Conservation (phyloP, 37 sponge, comb jelly and placozoan genomes). For the Ephydatia muelleri region DNA sequence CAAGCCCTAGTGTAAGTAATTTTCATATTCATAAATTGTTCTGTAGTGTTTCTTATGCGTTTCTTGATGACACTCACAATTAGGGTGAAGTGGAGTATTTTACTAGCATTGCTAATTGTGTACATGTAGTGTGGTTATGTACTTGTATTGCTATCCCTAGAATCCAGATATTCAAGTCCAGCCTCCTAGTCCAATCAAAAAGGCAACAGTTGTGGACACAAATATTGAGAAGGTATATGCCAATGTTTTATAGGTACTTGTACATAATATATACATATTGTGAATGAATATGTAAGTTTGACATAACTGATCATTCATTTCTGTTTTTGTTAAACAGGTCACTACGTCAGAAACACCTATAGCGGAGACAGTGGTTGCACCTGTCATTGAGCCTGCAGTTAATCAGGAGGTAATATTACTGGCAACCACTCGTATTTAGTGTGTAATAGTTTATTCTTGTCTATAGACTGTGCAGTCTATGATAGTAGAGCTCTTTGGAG, state of each 20-base stretch:
- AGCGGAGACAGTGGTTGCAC: background rate
- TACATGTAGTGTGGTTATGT: too few species aligned
- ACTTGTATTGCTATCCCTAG: background rate
- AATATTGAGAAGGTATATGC: background rate
- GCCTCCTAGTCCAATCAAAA: background rate
- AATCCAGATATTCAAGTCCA: background rate
- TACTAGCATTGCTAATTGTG: background rate
- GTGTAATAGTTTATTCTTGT: background rate
- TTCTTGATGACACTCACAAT: too few species aligned
- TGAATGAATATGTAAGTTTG: background rate
- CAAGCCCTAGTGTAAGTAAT: background rate
- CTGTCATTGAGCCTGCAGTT: background rate
- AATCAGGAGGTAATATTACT: background rate
- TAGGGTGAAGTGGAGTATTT: background rate
- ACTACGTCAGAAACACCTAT: background rate
- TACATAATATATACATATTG: background rate
- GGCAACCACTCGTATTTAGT: background rate
- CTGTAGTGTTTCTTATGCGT: too few species aligned
- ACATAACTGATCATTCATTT: background rate
- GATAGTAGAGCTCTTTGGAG: constrained; percentile 60
- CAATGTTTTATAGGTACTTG: too few species aligned
- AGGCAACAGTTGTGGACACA: background rate
- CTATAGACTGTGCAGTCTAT: constrained; percentile 48
- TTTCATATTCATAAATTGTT: too few species aligned
- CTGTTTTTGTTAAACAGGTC: background rate